Conservation (phyloP, 1,140 invertebrate species). For the Drosophila nebulosa region DNA sequence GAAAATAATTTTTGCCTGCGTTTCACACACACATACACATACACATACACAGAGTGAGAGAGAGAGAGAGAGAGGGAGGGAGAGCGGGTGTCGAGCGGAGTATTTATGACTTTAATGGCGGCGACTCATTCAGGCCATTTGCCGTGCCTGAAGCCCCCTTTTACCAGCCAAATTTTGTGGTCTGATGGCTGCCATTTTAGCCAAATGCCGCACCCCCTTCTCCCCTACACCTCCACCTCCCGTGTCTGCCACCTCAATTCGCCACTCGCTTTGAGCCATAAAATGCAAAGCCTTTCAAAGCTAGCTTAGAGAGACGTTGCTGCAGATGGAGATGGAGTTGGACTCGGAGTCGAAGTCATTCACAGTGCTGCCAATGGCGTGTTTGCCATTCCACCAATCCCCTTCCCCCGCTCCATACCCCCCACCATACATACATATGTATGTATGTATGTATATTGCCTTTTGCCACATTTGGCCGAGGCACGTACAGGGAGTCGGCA, state of each 20-base stretch:
- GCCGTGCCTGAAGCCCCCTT: slow-evolving; percentile 11
- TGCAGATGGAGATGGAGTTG: background rate
- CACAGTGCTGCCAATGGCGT: slow-evolving; percentile 57
- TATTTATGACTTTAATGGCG: slow-evolving; percentile 77
- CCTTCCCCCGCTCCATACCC: slow-evolving; percentile 12
- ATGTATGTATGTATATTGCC: slow-evolving; percentile 45
- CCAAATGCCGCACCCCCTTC: slow-evolving; percentile 7
- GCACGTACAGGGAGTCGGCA: slow-evolving; percentile 57
- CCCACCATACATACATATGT: no score
- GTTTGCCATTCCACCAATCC: slow-evolving; percentile 21
- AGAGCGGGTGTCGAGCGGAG: background rate
- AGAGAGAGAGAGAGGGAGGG: background rate
- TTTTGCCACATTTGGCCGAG: slow-evolving; percentile 49
- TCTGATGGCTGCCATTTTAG: slow-evolving; percentile 58
- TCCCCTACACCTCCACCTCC: background rate
- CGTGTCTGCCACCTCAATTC: background rate
- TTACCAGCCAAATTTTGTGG: slow-evolving; percentile 22
- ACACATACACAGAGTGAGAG: background rate
- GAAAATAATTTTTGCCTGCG: slow-evolving; percentile 66
- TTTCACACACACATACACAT: slow-evolving; percentile 10
- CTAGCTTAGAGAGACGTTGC: background rate
- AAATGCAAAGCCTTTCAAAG: slow-evolving; percentile 17
- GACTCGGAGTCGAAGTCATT: slow-evolving; percentile 19
- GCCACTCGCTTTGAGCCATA: slow-evolving; percentile 28
- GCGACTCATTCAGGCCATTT: slow-evolving; percentile 51